These are phyloP conservation scores for Pelagia noctiluca DNA, from an alignment of 30 jellyfish, hydroid and myxozoan species.

Conservation along the genomic window DNA sequence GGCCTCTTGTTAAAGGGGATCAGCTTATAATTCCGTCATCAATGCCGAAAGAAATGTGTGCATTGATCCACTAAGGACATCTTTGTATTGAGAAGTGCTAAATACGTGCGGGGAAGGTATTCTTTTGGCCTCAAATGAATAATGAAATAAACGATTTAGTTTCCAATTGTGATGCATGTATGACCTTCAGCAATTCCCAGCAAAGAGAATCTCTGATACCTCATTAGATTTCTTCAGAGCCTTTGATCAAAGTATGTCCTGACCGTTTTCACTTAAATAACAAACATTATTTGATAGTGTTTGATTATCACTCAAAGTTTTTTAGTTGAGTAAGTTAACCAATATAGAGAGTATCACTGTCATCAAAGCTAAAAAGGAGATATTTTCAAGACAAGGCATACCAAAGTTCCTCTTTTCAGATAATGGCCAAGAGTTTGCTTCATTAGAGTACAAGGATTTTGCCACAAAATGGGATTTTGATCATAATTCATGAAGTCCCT, in stretches of 20 bases:
- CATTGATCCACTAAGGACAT: constrained; percentile 56
- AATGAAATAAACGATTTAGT: constrained; percentile 52
- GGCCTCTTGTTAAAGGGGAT: constrained; percentile 43
- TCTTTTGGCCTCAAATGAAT: constrained; percentile 66
- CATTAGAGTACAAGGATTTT: too few relatives aligned
- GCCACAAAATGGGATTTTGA: too few relatives aligned
- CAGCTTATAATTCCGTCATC: constrained; percentile 48
- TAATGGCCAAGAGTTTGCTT: constrained; percentile 21
- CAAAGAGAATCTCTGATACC: constrained; percentile 41
- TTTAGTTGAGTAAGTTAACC: constrained; percentile 18
- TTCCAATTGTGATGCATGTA: constrained; percentile 49
- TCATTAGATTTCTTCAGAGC: constrained; percentile 39
- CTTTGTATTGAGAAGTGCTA: constrained; percentile 57
- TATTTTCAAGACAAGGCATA: constrained; percentile 22
- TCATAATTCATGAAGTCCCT: too few relatives aligned
- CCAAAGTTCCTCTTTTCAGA: constrained; percentile 13
- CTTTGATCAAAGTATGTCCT: constrained; percentile 53
- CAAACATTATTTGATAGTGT: constrained; percentile 20
- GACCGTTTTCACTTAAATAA: constrained; percentile 26
- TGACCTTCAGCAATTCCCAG: constrained; percentile 29
- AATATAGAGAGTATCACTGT: constrained; percentile 14
- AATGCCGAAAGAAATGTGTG: constrained; percentile 32
- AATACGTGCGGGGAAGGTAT: constrained; percentile 21
- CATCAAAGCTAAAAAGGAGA: constrained; percentile 10
- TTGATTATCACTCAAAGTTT: constrained; percentile 20